These are phyloP conservation scores for Pithys albifrons DNA, from an alignment of 2,113 vertebrate species.

Conservation along the genomic window DNA sequence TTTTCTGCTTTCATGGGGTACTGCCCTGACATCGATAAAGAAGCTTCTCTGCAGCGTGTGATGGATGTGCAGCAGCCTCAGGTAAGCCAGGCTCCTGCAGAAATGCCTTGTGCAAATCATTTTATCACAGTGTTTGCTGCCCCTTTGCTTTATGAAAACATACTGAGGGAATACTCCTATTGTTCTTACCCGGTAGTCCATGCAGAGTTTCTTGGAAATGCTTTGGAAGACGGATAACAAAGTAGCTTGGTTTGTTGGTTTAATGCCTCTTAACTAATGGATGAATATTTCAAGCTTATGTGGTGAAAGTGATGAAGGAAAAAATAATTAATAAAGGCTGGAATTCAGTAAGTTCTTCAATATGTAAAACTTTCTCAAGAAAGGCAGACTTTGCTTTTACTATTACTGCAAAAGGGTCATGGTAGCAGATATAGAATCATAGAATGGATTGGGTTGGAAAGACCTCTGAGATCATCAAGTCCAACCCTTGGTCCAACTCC, in stretches of 20 bases:
- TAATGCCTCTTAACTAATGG: neutral
- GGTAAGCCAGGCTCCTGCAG: neutral
- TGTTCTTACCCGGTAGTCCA: neutral
- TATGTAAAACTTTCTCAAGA: neutral
- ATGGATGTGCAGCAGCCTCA: neutral
- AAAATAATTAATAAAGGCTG: neutral
- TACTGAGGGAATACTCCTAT: too few species aligned
- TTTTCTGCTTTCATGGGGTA: neutral
- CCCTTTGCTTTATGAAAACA: neutral
- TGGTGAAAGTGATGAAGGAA: neutral
- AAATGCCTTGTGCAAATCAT: accelerated
- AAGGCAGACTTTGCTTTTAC: neutral
- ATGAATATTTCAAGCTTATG: neutral
- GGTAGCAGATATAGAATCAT: neutral
- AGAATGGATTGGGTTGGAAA: too few species aligned
- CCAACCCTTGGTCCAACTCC: too few species aligned
- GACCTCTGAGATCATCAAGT: too few species aligned
- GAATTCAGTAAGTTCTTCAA: neutral
- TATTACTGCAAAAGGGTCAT: neutral
- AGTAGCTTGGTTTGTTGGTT: neutral
- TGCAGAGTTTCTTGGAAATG: accelerated
- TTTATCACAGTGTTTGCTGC: neutral
- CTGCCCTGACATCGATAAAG: accelerated
- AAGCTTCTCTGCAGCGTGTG: neutral
- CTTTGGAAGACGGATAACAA: neutral